phyloP scores from a whole-genome alignment of 2,113 vertebrate species.

The Oxyruncus cristatus region DNA sequence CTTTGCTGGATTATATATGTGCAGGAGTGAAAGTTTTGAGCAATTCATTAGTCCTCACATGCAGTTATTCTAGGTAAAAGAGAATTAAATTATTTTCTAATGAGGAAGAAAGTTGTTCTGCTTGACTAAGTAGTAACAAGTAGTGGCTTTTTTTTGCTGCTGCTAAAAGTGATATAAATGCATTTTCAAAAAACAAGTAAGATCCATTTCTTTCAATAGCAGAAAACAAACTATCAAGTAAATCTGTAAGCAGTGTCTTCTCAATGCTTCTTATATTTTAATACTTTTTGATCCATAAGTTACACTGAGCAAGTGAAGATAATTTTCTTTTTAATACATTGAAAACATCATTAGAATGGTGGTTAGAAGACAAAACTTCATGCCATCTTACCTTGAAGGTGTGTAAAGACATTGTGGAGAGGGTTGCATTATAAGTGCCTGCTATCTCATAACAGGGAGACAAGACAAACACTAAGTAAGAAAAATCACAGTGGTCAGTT shows the following conservation, averaged over 20 bases:
- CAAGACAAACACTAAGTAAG: neutral
- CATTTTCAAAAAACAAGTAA: neutral
- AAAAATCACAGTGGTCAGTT: neutral
- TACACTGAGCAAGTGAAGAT: neutral
- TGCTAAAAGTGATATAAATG: conserved; percentile 34
- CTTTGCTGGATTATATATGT: neutral
- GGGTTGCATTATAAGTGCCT: neutral
- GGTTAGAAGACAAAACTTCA: neutral
- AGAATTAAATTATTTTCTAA: neutral
- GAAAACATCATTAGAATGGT: neutral
- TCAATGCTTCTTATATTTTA: neutral
- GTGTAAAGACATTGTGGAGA: neutral
- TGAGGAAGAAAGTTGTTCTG: neutral
- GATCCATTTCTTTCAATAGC: neutral
- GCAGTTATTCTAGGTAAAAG: neutral
- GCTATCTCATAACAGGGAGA: neutral
- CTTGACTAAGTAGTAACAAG: neutral
- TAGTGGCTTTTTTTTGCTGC: neutral
- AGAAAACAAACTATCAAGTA: conserved; percentile 29
- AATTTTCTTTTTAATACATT: neutral
- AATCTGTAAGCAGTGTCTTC: neutral
- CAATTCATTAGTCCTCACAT: neutral
- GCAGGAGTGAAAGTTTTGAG: neutral
- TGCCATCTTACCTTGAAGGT: neutral
- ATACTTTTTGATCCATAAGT: neutral